These are phyloP conservation scores for Leucoraja erinaceus DNA, from an alignment of 2,113 vertebrate genomes.

Conservation along the genomic window DNA sequence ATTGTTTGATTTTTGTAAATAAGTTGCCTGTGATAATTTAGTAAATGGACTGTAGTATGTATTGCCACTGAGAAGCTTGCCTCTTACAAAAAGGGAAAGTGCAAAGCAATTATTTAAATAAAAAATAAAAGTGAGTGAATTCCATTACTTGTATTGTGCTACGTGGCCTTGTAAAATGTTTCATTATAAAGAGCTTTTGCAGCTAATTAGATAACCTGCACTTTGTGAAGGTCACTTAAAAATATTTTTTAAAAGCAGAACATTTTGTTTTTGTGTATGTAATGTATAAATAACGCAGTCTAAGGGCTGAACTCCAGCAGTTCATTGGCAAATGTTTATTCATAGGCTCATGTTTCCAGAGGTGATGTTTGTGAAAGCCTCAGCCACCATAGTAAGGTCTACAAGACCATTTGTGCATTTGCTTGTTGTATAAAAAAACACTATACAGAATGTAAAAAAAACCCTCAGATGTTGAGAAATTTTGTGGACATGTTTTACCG, in stretches of 20 bases:
- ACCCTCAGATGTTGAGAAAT: constrained; percentile 4
- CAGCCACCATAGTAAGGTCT: not conserved
- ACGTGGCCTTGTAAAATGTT: constrained; percentile 37
- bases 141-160: constrained; percentile 36
- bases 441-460: constrained; percentile 29
- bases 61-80: constrained; percentile 31
- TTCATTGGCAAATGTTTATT: constrained; percentile 30
- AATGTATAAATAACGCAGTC: constrained; percentile 25
- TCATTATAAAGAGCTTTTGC: constrained; percentile 38
- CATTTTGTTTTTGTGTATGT: constrained; percentile 33
- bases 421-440: constrained; percentile 34
- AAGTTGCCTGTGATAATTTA: constrained; percentile 31
- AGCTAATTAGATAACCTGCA: constrained; percentile 37
- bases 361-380: not conserved
- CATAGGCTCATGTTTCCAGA: constrained; percentile 28
- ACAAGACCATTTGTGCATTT: constrained; percentile 14
- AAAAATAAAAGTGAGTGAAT: constrained; percentile 36
- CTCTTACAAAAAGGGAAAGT: constrained; percentile 37
- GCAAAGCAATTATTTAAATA: constrained; percentile 37
- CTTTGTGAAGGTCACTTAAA: constrained; percentile 39
- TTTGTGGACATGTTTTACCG: constrained; percentile 34
- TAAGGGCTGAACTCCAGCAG: constrained; percentile 6
- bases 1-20: constrained; percentile 36
- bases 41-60: constrained; percentile 37
- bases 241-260: not conserved